phyloP scores from a whole-genome alignment of 2,888 invertebrate species.

The Rhagophthalmus giganteus region DNA sequence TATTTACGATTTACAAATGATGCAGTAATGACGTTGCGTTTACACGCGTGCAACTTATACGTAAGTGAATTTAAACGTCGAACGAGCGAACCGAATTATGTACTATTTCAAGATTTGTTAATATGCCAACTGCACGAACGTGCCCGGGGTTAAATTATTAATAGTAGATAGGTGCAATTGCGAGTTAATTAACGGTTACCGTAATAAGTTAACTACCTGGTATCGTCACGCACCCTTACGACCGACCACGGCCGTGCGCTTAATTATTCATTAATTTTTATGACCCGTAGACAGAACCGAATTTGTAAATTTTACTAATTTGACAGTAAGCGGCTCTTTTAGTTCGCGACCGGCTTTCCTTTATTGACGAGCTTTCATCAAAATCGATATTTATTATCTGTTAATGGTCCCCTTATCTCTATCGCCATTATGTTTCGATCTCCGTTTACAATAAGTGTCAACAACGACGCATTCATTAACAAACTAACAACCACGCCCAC shows the following conservation, averaged over 20 bases:
- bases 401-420: no score
- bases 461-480: no score
- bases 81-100: slow-evolving; percentile 12
- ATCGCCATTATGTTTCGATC: no score
- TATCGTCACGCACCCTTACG: slow-evolving; percentile 18
- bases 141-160: slow-evolving; percentile 23
- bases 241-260: neutral
- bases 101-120: slow-evolving; percentile 25
- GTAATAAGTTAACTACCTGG: slow-evolving; percentile 22
- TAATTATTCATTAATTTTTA: neutral
- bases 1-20: slow-evolving; percentile 11
- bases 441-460: no score
- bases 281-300: neutral
- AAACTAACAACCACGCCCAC: no score
- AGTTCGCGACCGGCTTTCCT: no score
- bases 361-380: no score
- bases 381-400: no score
- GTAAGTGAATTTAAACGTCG: slow-evolving; percentile 17
- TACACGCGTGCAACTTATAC: slow-evolving; percentile 9
- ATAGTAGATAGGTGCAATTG: slow-evolving; percentile 23
- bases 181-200: slow-evolving; percentile 25
- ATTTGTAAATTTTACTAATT: neutral
- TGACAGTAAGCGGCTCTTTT: no score
- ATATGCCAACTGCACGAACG: slow-evolving; percentile 18
- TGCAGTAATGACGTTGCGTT: slow-evolving; percentile 2